Evolutionary conservation across 2,797 vertebrate species (phyloP), one percentile per base, ranked within the genome.

Genomic region (Gymnothorax javanicus): DNA sequence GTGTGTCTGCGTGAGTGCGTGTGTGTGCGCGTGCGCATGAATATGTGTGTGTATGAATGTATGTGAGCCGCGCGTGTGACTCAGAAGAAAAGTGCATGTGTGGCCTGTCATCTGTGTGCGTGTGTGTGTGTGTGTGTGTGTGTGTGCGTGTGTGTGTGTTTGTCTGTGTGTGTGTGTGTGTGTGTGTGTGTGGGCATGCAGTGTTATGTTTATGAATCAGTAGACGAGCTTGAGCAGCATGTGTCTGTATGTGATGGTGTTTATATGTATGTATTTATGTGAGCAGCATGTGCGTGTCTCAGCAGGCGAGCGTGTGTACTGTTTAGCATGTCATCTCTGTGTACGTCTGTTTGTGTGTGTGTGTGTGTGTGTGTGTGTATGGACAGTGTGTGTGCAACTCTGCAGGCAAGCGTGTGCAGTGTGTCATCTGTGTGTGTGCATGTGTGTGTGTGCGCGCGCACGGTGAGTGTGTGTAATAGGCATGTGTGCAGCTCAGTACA

Each of bases 81-180:
- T 43, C 33, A 43, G 33, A 43, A 43, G 33, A 43, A 43, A 43
- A 43, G 33, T n/a, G n/a, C 33, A 43, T 1, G 33, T 43, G 33
- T 43, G 33, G 33, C 33, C 33, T 43, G 33, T 43, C 33, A 43
- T 43, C 33, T 43, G 33, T 43, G 33, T 43, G 33, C 1, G 33
- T 2, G 33, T 43, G 33, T 43, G 33, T 43, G 33, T 43, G 33
- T 89, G 86, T 52, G 17, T 87, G 69, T 54, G 27, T 73, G 79
- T 83, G 87, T 86, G 69, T 88, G 54, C 79, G 27, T 87, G 33
- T 52, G 59, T 75, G 56, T 87, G 83, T 64, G 86, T 75, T n/a
- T 43, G 33, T 89, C 85, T 52, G 17, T 87, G 69, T 54, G 27
- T 73, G 79, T 83, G 87, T 86, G 69, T 88, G 54, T 83, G 27